These are phyloP conservation scores for Lasius platythorax DNA, from an alignment of 2,888 invertebrate species.

Conservation along the genomic window DNA sequence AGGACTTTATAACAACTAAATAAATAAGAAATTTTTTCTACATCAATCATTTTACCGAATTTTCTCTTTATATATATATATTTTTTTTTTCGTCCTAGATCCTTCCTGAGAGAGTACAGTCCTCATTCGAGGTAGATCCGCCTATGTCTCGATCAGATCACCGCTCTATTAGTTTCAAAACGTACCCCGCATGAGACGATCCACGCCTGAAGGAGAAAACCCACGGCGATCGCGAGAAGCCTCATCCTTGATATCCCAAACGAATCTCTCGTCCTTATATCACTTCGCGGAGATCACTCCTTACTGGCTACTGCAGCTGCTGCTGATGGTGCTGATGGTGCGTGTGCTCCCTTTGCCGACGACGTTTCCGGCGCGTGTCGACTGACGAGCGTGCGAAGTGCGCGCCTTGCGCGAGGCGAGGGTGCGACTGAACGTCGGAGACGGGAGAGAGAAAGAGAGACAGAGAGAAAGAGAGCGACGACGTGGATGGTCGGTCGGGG, in stretches of 20 bases:
- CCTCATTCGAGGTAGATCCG: neutral
- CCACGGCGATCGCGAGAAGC: conserved; percentile 62
- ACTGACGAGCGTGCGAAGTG: conserved; percentile 39
- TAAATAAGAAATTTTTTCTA: neutral
- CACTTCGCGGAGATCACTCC: neutral
- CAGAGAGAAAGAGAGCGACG: conserved; percentile 31
- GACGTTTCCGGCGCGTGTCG: conserved; percentile 55
- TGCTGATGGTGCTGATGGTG: neutral
- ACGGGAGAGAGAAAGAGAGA: conserved; percentile 38
- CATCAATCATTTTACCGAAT: neutral
- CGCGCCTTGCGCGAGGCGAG: conserved; percentile 59
- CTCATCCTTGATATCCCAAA: conserved; percentile 64
- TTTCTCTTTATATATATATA: neutral
- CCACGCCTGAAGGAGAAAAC: conserved; percentile 71
- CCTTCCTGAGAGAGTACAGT: neutral
- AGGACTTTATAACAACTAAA: neutral
- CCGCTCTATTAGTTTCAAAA: conserved; percentile 21
- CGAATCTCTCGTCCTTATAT: conserved; percentile 4
- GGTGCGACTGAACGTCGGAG: conserved; percentile 64
- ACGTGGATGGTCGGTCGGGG: conserved; percentile 37
- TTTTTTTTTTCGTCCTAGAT: neutral
- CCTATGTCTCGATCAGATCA: neutral
- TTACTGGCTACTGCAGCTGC: conserved; percentile 3
- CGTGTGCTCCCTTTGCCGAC: conserved; percentile 26
- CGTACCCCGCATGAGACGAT: conserved; percentile 78